These are phyloP conservation scores for Indicator indicator DNA, from an alignment of 2,113 vertebrate genomes.

Conservation along the genomic window DNA sequence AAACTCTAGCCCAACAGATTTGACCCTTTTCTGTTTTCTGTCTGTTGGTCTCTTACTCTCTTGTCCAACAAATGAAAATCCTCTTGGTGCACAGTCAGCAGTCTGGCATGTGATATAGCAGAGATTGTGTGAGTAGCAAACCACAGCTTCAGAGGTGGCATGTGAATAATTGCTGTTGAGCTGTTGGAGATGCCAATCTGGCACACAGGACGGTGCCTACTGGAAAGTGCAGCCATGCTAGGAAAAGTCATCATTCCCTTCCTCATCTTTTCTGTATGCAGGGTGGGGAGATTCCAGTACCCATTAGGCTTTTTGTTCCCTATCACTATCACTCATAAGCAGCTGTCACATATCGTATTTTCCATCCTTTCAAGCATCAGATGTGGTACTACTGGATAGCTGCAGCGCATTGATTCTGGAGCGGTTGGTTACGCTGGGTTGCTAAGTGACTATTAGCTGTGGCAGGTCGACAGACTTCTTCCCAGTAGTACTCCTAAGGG, in stretches of 20 bases:
- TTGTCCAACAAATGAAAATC: neutral
- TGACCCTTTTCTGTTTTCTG: neutral
- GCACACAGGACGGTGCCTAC: neutral
- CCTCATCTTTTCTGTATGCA: neutral
- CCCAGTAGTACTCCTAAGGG: constrained; percentile 23
- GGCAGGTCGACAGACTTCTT: constrained; percentile 46
- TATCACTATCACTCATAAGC: constrained; percentile 29
- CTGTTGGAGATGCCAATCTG: constrained; percentile 43
- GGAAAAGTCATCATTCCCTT: constrained; percentile 10
- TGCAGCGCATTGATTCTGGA: constrained; percentile 6
- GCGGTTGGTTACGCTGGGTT: neutral
- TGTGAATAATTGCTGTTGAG: neutral
- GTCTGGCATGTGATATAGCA: neutral
- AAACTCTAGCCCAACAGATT: neutral
- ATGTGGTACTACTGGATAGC: neutral
- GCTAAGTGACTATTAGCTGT: constrained; percentile 40
- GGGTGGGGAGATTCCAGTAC: neutral
- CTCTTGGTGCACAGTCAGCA: neutral
- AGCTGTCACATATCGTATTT: constrained; percentile 24
- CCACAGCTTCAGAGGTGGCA: neutral
- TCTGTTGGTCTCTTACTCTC: neutral
- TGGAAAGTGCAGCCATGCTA: neutral
- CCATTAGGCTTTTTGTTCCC: constrained; percentile 36
- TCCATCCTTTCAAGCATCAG: constrained; percentile 24
- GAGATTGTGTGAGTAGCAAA: neutral